These are phyloP conservation scores for Formica selysi DNA, from an alignment of 1,140 invertebrate genomes.

Conservation along the genomic window DNA sequence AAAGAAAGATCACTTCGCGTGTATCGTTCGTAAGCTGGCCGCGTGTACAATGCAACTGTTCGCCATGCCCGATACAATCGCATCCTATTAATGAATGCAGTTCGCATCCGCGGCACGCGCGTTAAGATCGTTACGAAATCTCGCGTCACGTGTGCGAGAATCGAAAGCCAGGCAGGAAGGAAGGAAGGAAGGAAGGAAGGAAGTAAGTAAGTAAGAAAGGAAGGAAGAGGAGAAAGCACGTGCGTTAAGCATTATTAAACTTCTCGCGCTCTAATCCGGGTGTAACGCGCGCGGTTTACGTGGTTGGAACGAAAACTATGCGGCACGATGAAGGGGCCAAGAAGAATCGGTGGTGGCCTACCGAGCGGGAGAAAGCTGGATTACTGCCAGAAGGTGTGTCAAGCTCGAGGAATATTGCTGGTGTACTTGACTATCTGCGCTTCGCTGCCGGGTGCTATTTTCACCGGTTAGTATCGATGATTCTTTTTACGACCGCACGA, in stretches of 20 bases:
- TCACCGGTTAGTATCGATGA: slow-evolving; percentile 79
- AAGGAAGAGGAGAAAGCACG: slow-evolving; percentile 37
- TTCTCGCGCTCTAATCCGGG: slow-evolving; percentile 76
- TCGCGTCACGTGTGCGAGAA: slow-evolving; percentile 38
- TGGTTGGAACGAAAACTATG: slow-evolving; percentile 83
- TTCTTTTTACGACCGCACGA: not conserved
- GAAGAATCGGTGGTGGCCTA: slow-evolving; percentile 81
- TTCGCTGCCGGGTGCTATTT: slow-evolving; percentile 80
- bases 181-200: slow-evolving; percentile 43
- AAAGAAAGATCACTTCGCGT: not conserved
- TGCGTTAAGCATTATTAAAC: slow-evolving; percentile 79
- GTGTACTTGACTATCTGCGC: slow-evolving; percentile 80
- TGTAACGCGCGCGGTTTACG: slow-evolving; percentile 81
- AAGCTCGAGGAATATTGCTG: slow-evolving; percentile 78
- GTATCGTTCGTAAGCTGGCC: not conserved
- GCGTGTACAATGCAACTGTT: slow-evolving; percentile 1
- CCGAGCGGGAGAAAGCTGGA: slow-evolving; percentile 80
- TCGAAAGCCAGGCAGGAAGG: slow-evolving; percentile 28
- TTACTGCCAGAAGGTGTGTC: slow-evolving; percentile 79
- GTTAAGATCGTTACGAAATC: slow-evolving; percentile 66
- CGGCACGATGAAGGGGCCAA: slow-evolving; percentile 83
- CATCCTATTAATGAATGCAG: slow-evolving; percentile 58
- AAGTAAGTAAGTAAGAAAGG: slow-evolving; percentile 54
- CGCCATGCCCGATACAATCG: slow-evolving; percentile 21
- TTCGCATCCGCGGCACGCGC: slow-evolving; percentile 53